phyloP scores from a whole-genome alignment of 2,888 invertebrate genomes.

The Drosophila sordidula region DNA sequence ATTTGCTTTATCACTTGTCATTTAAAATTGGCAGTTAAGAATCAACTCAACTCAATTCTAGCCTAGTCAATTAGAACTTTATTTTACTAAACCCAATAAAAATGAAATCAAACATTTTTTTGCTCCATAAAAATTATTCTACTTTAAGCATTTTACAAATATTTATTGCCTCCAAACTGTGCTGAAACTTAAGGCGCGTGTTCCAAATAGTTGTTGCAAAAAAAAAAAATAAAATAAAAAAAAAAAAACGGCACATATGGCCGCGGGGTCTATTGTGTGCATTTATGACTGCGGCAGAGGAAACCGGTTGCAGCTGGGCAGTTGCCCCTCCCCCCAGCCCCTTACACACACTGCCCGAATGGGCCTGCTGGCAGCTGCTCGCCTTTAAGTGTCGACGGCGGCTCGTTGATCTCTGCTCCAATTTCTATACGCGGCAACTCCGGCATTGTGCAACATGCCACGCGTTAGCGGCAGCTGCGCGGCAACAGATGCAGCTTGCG shows the following conservation, averaged over 20 bases:
- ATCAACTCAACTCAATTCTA: too few species aligned
- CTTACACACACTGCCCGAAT: neutral
- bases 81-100: neutral
- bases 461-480: constrained; percentile 53
- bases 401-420: constrained; percentile 78
- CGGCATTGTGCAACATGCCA: constrained; percentile 68
- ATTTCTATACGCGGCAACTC: constrained; percentile 48
- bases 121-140: constrained; percentile 2
- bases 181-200: constrained; percentile 17
- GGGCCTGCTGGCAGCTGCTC: constrained; percentile 48
- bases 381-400: constrained; percentile 49
- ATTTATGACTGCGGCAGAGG: constrained; percentile 49
- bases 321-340: neutral
- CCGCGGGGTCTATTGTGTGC: constrained; percentile 15
- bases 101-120: too few species aligned
- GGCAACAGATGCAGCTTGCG: constrained; percentile 45
- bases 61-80: too few species aligned
- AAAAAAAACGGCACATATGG: constrained; percentile 19
- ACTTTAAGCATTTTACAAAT: constrained; percentile 9
- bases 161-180: constrained; percentile 6
- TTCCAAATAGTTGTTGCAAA: constrained; percentile 30
- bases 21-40: neutral
- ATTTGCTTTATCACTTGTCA: too few species aligned
- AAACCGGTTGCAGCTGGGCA: constrained; percentile 63
- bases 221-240: too few species aligned